phyloP scores from a whole-genome alignment of 2,113 vertebrate genomes.

The Ariopsis seemanni region DNA sequence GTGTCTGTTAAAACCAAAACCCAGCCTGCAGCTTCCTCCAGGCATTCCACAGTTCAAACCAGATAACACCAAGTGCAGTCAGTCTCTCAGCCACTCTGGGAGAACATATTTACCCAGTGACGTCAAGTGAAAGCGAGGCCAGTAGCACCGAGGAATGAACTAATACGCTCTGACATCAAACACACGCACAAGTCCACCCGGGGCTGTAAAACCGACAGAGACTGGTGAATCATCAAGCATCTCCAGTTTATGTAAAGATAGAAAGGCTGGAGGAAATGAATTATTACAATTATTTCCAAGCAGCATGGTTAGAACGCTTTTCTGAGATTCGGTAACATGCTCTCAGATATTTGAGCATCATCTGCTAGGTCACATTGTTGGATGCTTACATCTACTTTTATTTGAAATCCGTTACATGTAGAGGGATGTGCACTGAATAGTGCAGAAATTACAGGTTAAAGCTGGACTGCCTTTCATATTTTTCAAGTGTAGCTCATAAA shows the following conservation, averaged over 20 bases:
- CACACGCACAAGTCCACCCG: slow-evolving; percentile 36
- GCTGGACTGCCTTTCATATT: too few relatives aligned
- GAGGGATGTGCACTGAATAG: background rate
- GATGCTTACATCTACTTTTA: background rate
- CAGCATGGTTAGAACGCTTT: background rate
- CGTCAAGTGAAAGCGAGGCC: slow-evolving; percentile 42
- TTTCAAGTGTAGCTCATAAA: too few relatives aligned
- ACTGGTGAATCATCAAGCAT: slow-evolving; percentile 34
- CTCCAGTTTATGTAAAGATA: slow-evolving; percentile 29
- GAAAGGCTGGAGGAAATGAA: slow-evolving; percentile 24
- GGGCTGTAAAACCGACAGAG: slow-evolving; percentile 33
- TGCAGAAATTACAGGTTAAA: background rate
- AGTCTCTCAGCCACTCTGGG: slow-evolving; percentile 40
- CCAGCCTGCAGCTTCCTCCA: background rate
- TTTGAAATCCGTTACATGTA: background rate
- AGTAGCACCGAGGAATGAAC: slow-evolving; percentile 42
- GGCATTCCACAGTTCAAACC: slow-evolving; percentile 33
- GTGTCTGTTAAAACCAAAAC: background rate
- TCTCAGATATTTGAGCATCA: background rate
- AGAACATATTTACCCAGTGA: slow-evolving; percentile 48
- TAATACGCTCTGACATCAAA: slow-evolving; percentile 48
- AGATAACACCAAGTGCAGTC: slow-evolving; percentile 37
- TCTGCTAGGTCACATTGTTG: background rate
- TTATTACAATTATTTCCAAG: background rate
- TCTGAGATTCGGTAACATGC: background rate